Conservation (phyloP, 1,140 invertebrate genomes). For the Drosophila neocordata region DNA sequence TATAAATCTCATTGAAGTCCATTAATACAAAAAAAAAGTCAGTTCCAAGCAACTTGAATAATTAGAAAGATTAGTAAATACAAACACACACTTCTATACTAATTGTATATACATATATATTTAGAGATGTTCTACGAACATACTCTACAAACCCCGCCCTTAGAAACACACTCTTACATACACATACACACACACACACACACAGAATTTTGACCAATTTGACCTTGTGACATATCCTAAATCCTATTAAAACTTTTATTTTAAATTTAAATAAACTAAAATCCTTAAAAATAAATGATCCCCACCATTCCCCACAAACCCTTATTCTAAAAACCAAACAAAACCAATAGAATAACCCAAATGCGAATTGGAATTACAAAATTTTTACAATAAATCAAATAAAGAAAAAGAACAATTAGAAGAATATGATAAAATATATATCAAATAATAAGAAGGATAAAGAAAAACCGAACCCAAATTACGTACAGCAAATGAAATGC, state of each 20-base stretch:
- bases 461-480: conserved; percentile 64
- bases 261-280: conserved; percentile 31
- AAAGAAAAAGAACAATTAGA: conserved; percentile 18
- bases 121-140: conserved; percentile 3
- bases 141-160: neutral
- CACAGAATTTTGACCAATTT: conserved; percentile 11
- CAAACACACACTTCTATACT: neutral
- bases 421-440: conserved; percentile 3
- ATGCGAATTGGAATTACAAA: conserved; percentile 76
- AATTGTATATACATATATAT: neutral
- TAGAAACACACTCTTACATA: neutral
- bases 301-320: conserved; percentile 6
- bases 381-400: conserved; percentile 42
- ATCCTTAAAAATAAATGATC: conserved; percentile 43
- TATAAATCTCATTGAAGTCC: neutral
- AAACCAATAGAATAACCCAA: conserved; percentile 81
- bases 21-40: neutral
- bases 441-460: conserved; percentile 21
- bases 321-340: conserved; percentile 30
- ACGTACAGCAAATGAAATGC: conserved; percentile 64
- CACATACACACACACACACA: neutral
- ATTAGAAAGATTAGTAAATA: neutral
- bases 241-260: conserved; percentile 14
- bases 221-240: conserved; percentile 47
- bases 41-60: conserved; percentile 7